These are phyloP conservation scores for Calephelis nemesis DNA, from an alignment of 1,140 invertebrate genomes.

Conservation along the genomic window DNA sequence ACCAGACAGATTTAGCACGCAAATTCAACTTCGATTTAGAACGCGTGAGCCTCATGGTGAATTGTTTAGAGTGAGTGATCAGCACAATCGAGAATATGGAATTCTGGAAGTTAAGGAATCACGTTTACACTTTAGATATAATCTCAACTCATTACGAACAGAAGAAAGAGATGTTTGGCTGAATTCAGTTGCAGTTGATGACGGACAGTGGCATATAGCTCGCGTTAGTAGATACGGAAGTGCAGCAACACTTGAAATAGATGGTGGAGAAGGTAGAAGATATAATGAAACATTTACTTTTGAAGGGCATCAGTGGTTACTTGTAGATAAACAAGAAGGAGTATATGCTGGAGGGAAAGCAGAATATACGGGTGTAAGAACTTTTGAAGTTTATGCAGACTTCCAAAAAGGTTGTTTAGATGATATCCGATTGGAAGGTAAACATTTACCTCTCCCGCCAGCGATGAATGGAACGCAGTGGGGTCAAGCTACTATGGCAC, in stretches of 20 bases:
- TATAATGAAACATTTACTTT: slow-evolving; percentile 97
- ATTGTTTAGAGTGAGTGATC: slow-evolving; percentile 94
- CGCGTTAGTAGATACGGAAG: slow-evolving; percentile 94
- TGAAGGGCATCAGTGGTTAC: slow-evolving; percentile 93
- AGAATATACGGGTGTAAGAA: slow-evolving; percentile 94
- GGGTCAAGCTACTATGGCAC: slow-evolving; percentile 94
- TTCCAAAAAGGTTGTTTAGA: slow-evolving; percentile 89
- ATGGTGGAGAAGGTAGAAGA: slow-evolving; percentile 95
- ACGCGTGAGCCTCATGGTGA: slow-evolving; percentile 95
- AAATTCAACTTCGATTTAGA: slow-evolving; percentile 94
- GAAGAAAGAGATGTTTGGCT: slow-evolving; percentile 95
- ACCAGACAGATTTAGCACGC: slow-evolving; percentile 93
- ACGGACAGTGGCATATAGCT: slow-evolving; percentile 98
- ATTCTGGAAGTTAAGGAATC: slow-evolving; percentile 97
- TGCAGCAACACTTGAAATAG: slow-evolving; percentile 94
- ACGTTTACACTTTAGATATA: slow-evolving; percentile 93
- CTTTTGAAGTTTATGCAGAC: slow-evolving; percentile 96
- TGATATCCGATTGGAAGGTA: slow-evolving; percentile 90
- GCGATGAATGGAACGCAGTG: slow-evolving; percentile 97
- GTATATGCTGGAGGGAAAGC: slow-evolving; percentile 97
- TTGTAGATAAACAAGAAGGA: slow-evolving; percentile 96
- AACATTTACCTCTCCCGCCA: slow-evolving; percentile 93
- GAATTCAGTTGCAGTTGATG: slow-evolving; percentile 92
- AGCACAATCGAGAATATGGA: slow-evolving; percentile 96
- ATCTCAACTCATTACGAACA: slow-evolving; percentile 93